Base-by-base conservation (phyloP, 2,797 vertebrate genomes). In the Pangasius sanitwongsei region DNA sequence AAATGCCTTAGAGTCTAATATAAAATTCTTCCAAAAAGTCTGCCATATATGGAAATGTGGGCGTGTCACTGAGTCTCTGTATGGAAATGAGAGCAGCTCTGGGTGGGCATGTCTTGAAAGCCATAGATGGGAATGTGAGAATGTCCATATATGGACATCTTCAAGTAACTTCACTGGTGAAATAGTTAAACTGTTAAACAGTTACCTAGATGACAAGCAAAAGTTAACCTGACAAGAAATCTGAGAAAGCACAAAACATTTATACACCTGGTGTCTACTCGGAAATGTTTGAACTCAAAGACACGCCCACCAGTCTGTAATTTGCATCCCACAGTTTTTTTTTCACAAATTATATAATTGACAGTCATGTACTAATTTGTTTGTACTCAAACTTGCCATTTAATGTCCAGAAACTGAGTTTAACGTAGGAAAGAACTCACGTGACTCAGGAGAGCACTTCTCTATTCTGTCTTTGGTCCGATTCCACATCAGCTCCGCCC, bases 381-480 rank as follows among this genome's bases (percentile, higher is more conserved):
- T n/a, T 50, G 9, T 7, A 31, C 4, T 12, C n/a, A 57, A 20
- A 81, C 44, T 50, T 77, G 20, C 72, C 4, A 18, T 53, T 78
- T 18, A 48, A 75, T n/a, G 2, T 57, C 78, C 31, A 23, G 4
- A 9, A 59, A 41, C 20, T 82, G 6, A 65, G 20, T 85, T 23
- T n/a, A 83, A 18, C 3, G 0, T 50, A 44, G 2, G 3, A 65
- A 31, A 0, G 74, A 72, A 90, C 96, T 91, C 94, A 98, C 98
- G 97, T 87, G 95, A 96, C 92, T 98, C 97, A 28, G 95, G 93
- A 61, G 94, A 95, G 90, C 98, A 99, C 89, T 94, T 96, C 87
- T 92, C 93, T 88, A 96, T 94, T 92, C 86, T 94, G 88, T 95
- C 94, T 80, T 94, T 95, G 90, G 87, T 96, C 41, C 96, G 94